Conservation (phyloP, 2,797 vertebrate species). For the Chaetophractus vellerosus region DNA sequence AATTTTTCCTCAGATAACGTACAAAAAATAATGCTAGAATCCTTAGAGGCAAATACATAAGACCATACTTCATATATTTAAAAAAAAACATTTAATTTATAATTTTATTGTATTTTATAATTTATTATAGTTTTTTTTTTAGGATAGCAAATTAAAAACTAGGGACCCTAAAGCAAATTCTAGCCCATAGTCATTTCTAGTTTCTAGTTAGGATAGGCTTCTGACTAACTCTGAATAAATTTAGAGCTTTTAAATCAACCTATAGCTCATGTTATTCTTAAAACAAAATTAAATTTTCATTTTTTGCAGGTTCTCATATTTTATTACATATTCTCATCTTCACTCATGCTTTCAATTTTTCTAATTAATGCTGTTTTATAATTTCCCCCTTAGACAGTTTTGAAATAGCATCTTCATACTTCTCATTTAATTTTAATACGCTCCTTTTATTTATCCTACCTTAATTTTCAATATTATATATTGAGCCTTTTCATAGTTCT, state of each 20-base stretch:
- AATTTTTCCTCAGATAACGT: neutral
- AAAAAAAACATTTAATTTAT: neutral
- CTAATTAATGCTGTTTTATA: neutral
- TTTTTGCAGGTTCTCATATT: neutral
- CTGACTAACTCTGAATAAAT: neutral
- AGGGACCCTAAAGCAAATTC: neutral
- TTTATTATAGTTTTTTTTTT: neutral
- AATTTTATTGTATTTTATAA: constrained; percentile 6
- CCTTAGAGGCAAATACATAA: neutral
- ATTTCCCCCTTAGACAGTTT: neutral
- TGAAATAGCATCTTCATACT: neutral
- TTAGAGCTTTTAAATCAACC: neutral
- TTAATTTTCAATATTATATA: neutral
- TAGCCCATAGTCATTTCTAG: neutral
- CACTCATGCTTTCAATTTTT: neutral
- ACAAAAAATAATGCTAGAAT: neutral
- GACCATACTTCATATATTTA: neutral
- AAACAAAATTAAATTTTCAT: constrained; percentile 40
- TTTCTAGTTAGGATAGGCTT: neutral
- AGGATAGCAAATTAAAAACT: neutral
- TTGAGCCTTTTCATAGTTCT: neutral
- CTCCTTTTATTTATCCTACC: neutral
- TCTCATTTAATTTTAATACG: neutral
- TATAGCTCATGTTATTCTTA: neutral
- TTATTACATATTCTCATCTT: neutral